These are phyloP conservation scores for Thrips palmi DNA, from an alignment of 1,140 invertebrate genomes.

Conservation along the genomic window DNA sequence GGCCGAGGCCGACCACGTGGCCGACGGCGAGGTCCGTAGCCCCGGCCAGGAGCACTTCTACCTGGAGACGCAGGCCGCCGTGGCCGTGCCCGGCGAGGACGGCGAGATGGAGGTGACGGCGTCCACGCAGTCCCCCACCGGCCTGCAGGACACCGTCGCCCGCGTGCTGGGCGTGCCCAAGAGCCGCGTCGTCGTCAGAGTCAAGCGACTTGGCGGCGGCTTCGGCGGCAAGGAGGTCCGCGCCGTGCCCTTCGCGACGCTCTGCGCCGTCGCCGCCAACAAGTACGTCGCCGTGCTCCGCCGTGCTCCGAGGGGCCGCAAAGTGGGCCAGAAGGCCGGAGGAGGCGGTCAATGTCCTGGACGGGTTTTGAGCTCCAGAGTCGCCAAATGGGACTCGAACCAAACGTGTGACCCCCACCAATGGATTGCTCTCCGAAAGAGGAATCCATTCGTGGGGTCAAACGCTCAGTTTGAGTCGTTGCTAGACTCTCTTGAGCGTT, in stretches of 20 bases:
- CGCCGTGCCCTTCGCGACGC: conserved; percentile 31
- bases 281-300: too few relatives aligned
- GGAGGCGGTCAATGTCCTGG: too few relatives aligned
- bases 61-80: conserved; percentile 62
- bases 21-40: conserved; percentile 56
- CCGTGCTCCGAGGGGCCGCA: too few relatives aligned
- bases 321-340: too few relatives aligned
- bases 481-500: too few relatives aligned
- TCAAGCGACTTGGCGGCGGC: conserved; percentile 81
- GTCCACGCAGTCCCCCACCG: conserved; percentile 66
- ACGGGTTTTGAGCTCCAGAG: too few relatives aligned
- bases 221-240: conserved; percentile 92
- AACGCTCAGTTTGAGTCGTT: too few relatives aligned
- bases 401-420: too few relatives aligned
- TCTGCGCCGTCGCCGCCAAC: conserved; percentile 44
- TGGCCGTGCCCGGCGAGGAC: conserved; percentile 60
- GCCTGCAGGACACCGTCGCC: conserved; percentile 52
- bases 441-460: too few relatives aligned
- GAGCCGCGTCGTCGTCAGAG: conserved; percentile 55
- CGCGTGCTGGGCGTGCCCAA: conserved; percentile 53
- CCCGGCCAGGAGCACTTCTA: conserved; percentile 97
- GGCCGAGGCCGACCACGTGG: conserved; percentile 34
- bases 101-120: conserved; percentile 72
- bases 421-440: too few relatives aligned
- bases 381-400: too few relatives aligned